Base-by-base conservation (phyloP, 2,797 vertebrate genomes). In the Malurus leucopterus region DNA sequence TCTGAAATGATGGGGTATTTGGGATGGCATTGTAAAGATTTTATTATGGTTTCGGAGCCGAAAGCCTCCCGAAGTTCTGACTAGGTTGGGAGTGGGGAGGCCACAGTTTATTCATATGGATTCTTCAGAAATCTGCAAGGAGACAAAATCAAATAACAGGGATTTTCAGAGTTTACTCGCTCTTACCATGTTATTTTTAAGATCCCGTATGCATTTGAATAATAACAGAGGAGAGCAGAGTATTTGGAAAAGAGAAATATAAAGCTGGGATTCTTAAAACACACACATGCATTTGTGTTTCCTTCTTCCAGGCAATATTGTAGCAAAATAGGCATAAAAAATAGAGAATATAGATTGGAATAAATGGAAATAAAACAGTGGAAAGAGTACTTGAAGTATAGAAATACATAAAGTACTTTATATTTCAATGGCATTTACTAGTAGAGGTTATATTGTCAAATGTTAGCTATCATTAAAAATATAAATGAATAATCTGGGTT, bases 1-100 rank as follows among this genome's bases (percentile, higher is more conserved):
- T 92, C 13, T 87, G 84, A 94, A 95, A 87, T 93, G 85, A 90
- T 80, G 62, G 62, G 76, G 74, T 86, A 46, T 95, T 96, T 97
- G 77, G 92, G 93, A 94, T 93, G 88, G 84, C 73, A 75, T 44
- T 86, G 93, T 91, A 88, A 85, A 92, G 76, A 93, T 92, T 88
- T 91, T 76, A 84, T 77, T 81, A 82, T 69, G 78, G 70, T 84
- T 82, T 71, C 22, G 40, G 77, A 95, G 88, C 32, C 24, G 4
- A 85, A 81, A 82, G 55, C 53, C 34, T 83, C 41, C 80, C 22
- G 27, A 44, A 85, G 57, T 92, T 92, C 91, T 89, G 73, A 57
- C 68, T 78, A 9, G 58, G 44, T 34, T 87, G 72, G 64, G 82
- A 90, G 58, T 47, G 76, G 40, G 57, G 68, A 91, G 86, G 76